These are phyloP conservation scores for Pyrgilauda ruficollis DNA, from an alignment of 2,113 vertebrate species.

Conservation along the genomic window DNA sequence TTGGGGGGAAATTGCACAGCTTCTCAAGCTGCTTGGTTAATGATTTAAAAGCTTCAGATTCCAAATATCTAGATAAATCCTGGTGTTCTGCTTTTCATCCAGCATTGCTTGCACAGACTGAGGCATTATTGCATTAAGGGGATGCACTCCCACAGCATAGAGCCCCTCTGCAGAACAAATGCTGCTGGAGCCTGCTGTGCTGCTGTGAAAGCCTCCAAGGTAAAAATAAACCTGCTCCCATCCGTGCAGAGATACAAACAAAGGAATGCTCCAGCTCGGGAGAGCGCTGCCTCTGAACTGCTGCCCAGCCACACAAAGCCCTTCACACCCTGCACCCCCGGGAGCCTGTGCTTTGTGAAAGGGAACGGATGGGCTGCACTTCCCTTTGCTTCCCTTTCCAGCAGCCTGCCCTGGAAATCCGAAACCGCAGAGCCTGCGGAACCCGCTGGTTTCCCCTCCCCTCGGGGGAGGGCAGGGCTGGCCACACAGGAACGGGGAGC, in stretches of 20 bases:
- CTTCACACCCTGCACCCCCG: background rate
- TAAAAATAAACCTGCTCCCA: constrained; percentile 51
- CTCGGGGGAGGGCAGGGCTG: background rate
- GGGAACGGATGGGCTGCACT: background rate
- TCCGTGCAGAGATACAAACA: background rate
- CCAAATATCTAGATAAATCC: background rate
- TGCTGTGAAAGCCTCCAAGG: constrained; percentile 10
- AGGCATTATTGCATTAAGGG: background rate
- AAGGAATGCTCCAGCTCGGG: background rate
- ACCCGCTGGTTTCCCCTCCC: background rate
- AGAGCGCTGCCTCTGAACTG: background rate
- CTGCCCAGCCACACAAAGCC: constrained; percentile 31
- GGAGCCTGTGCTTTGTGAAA: background rate
- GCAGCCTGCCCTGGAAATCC: background rate
- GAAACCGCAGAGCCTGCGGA: background rate
- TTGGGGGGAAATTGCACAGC: background rate
- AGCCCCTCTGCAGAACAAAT: constrained; percentile 4
- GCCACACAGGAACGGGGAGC: background rate
- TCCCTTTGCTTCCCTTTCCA: background rate
- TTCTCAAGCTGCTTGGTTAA: constrained; percentile 24
- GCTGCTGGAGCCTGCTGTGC: constrained; percentile 17
- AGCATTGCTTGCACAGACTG: background rate
- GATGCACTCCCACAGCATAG: background rate
- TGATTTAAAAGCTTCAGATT: constrained; percentile 29
- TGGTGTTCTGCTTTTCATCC: constrained; percentile 4